These are phyloP conservation scores for Ephestia elutella DNA, from an alignment of 1,140 invertebrate genomes.

Conservation along the genomic window DNA sequence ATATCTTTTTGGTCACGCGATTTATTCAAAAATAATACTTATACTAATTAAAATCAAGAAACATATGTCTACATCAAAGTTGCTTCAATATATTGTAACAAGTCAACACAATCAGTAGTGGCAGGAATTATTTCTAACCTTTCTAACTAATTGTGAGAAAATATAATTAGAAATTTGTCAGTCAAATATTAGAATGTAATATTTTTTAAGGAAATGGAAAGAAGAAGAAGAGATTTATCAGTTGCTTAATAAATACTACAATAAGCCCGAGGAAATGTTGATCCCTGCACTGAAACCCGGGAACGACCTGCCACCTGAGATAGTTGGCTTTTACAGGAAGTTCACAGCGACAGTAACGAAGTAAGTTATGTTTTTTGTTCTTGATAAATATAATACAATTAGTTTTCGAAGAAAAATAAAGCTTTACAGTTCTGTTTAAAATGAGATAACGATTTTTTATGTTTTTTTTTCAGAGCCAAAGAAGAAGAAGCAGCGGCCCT, in stretches of 20 bases:
- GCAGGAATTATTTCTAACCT: too few species aligned
- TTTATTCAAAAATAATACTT: too few species aligned
- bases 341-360: conserved; percentile 47
- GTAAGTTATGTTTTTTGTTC: conserved; percentile 26
- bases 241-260: conserved; percentile 57
- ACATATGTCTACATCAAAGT: too few species aligned
- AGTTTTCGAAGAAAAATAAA: too few species aligned
- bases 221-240: conserved; percentile 60
- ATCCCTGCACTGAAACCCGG: conserved; percentile 52
- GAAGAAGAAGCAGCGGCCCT: conserved; percentile 40
- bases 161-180: too few species aligned
- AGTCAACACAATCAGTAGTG: too few species aligned
- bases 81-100: too few species aligned
- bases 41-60: too few species aligned
- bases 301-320: conserved; percentile 37
- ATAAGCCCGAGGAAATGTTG: conserved; percentile 59
- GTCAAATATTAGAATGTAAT: neutral
- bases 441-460: too few species aligned
- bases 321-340: conserved; percentile 41
- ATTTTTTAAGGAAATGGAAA: conserved; percentile 50
- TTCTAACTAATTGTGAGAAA: too few species aligned
- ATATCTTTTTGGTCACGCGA: too few species aligned
- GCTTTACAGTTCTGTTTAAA: too few species aligned
- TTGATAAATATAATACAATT: neutral
- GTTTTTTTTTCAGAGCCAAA: conserved; percentile 30